A percentile compares a stretch with the other conserved stretches of the same genome.
Evolutionary conservation across 2,888 invertebrate genomes (phyloP).

Genomic region (Pomacea canaliculata): DNA sequence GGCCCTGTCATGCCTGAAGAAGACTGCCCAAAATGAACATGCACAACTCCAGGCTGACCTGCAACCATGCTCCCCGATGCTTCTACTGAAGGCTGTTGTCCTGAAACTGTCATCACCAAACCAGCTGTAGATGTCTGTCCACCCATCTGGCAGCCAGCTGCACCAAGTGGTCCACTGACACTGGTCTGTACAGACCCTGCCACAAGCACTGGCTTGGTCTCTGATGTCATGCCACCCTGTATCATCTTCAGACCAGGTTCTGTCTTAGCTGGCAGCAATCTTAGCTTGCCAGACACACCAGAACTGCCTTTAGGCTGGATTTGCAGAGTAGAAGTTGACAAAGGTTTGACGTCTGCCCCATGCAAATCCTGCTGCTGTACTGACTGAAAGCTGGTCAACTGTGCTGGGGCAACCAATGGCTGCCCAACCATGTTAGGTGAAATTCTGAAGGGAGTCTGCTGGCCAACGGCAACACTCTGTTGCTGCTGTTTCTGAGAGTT

Average conservation of each 20-base stretch:
- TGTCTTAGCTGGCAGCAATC: constrained; percentile 9
- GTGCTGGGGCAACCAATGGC: constrained; percentile 35
- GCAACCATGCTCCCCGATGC: neutral
- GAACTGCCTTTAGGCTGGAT: constrained; percentile 21
- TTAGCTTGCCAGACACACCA: constrained; percentile 4
- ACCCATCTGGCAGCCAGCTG: neutral
- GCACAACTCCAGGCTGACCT: neutral
- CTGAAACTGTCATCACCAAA: constrained; percentile 19
- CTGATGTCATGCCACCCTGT: neutral
- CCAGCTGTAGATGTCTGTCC: constrained; percentile 10
- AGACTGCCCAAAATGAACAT: neutral
- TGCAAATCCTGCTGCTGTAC: constrained; percentile 19
- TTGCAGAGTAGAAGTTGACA: neutral
- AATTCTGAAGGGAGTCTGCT: constrained; percentile 15
- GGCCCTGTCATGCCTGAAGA: neutral
- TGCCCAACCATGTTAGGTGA: constrained; percentile 30
- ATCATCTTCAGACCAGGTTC: neutral
- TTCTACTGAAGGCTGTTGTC: neutral
- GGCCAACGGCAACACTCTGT: neutral
- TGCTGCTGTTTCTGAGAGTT: constrained; percentile 29
- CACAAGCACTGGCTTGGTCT: constrained; percentile 10
- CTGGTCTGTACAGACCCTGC: neutral
- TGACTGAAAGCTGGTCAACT: constrained; percentile 6
- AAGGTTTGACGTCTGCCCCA: constrained; percentile 20
- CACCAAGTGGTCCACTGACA: neutral